These are phyloP conservation scores for Drosophila limbata DNA, from an alignment of 2,888 invertebrate species.

Conservation along the genomic window DNA sequence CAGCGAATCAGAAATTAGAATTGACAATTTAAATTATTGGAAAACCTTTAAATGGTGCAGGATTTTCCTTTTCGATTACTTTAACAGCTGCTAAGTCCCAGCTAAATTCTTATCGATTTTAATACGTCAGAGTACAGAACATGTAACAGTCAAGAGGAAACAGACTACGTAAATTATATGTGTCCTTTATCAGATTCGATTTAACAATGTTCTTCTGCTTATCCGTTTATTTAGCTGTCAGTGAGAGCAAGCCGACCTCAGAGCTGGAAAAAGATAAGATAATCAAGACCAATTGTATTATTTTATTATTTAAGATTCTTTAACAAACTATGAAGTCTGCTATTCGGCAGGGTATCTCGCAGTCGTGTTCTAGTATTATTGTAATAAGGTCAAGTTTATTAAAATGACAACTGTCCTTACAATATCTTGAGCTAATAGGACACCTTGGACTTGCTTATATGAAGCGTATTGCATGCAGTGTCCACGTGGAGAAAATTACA, in stretches of 20 bases:
- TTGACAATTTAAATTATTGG: not conserved
- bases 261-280: no score
- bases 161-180: not conserved
- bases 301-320: no score
- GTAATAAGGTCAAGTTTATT: not conserved
- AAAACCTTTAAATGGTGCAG: not conserved
- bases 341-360: not conserved
- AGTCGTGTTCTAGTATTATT: not conserved
- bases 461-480: not conserved
- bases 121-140: not conserved
- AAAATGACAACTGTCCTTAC: constrained; percentile 6
- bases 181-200: not conserved
- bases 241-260: not conserved
- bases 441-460: not conserved
- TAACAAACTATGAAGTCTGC: not conserved
- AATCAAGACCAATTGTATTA: no score
- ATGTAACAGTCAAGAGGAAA: not conserved
- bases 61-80: not conserved
- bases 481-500: not conserved
- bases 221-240: not conserved
- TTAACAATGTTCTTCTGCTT: not conserved
- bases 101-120: constrained; percentile 6
- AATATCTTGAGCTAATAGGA: not conserved
- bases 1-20: not conserved
- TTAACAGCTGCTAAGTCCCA: constrained; percentile 15